phyloP scores from a whole-genome alignment of 92 coral and sea anemone species.

The Porites lobata region DNA sequence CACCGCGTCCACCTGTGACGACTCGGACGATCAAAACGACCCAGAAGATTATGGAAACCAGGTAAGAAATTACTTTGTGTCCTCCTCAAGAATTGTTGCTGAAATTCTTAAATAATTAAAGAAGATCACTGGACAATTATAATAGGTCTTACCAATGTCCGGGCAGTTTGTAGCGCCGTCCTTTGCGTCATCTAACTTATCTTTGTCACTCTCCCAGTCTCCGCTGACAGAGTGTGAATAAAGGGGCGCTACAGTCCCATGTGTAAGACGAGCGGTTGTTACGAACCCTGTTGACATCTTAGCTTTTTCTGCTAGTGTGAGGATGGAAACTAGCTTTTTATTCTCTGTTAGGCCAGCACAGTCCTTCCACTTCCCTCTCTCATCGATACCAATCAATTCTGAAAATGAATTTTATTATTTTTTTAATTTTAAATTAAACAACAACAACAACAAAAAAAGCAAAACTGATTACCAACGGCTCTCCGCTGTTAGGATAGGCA shows the following conservation, averaged over 20 bases:
- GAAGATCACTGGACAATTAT: too few relatives aligned
- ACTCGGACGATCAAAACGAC: too few relatives aligned
- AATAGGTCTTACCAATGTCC: constrained; percentile 51
- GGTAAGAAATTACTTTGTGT: too few relatives aligned
- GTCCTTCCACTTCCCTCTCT: constrained; percentile 66
- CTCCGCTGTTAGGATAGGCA: too few relatives aligned
- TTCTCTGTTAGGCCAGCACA: constrained; percentile 75
- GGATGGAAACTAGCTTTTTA: constrained; percentile 79
- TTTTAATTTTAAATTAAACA: not conserved
- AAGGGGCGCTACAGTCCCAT: constrained; percentile 79
- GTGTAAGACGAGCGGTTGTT: constrained; percentile 88
- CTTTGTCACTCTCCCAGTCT: constrained; percentile 78
- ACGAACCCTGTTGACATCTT: constrained; percentile 95
- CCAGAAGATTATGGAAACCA: too few relatives aligned
- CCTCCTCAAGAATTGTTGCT: too few relatives aligned
- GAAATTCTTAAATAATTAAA: too few relatives aligned
- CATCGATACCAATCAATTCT: constrained; percentile 87
- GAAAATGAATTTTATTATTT: not conserved
- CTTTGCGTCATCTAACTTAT: constrained; percentile 34
- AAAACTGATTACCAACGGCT: too few relatives aligned
- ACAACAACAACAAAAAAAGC: too few relatives aligned
- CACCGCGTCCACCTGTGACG: too few relatives aligned
- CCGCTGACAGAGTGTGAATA: constrained; percentile 79
- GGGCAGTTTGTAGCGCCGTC: constrained; percentile 78
- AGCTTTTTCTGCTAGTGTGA: constrained; percentile 87